Percentiles rank a stretch among this genome's conserved stretches.
phyloP scores from a whole-genome alignment of 2,113 vertebrate species.

The Merops nubicus region DNA sequence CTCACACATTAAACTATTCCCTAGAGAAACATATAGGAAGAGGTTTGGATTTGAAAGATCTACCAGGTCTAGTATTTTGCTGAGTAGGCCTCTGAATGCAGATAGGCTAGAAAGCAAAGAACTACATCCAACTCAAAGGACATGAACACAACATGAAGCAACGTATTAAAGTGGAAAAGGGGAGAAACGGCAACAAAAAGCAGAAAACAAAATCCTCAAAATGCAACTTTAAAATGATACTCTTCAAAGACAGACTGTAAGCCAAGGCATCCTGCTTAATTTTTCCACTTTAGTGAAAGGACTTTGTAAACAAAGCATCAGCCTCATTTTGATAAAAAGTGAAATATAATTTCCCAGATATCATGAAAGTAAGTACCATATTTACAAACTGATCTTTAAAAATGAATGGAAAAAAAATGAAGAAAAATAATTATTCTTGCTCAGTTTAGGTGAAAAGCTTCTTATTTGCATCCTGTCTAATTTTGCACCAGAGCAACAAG shows the following conservation, averaged over 20 bases:
- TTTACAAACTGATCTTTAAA: background rate
- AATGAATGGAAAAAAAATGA: background rate
- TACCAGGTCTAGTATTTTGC: background rate
- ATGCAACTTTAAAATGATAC: background rate
- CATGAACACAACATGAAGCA: background rate
- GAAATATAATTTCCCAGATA: background rate
- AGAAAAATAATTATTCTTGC: background rate
- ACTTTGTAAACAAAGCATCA: background rate
- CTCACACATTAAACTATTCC: background rate
- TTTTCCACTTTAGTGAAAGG: background rate
- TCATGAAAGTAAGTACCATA: background rate
- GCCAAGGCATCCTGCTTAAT: background rate
- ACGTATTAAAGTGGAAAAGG: background rate
- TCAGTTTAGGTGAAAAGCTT: background rate
- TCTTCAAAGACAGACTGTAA: background rate
- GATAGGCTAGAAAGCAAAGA: background rate
- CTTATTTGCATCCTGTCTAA: background rate
- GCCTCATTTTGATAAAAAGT: background rate
- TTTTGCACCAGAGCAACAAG: background rate
- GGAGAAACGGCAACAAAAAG: background rate
- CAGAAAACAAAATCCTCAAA: fast-evolving
- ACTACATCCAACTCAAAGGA: background rate
- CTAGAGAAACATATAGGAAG: background rate
- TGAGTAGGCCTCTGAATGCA: background rate
- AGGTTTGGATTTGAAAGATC: background rate